Evolutionary conservation across 2,797 vertebrate species (phyloP).

Genomic region (Aldrovandia affinis): DNA sequence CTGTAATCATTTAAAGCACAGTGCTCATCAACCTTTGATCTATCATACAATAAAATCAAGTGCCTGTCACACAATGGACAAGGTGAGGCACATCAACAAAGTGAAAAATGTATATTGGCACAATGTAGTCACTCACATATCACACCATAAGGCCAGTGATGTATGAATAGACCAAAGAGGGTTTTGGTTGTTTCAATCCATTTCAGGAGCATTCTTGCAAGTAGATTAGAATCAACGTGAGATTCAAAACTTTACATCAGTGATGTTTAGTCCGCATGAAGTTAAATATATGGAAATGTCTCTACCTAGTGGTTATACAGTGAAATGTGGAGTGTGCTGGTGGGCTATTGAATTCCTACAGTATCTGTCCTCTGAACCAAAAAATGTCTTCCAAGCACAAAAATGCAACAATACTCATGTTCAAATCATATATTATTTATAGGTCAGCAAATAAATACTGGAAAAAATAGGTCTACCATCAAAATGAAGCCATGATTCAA

Average conservation of each 20-base stretch:
- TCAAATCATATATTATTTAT: too few species aligned
- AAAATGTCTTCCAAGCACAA: too few species aligned
- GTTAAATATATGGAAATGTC: constrained; percentile 9
- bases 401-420: too few species aligned
- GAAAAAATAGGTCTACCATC: too few species aligned
- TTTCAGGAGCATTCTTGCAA: neutral
- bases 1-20: neutral
- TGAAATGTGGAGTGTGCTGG: neutral
- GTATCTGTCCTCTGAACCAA: too few species aligned
- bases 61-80: neutral
- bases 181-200: neutral
- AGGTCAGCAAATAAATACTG: too few species aligned
- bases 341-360: too few species aligned
- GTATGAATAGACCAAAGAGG: neutral
- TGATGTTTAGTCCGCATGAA: neutral
- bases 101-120: neutral
- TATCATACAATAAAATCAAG: neutral
- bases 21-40: neutral
- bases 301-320: neutral
- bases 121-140: neutral
- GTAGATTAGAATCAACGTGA: neutral
- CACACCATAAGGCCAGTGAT: neutral
- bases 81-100: neutral
- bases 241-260: neutral
- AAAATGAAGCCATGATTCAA: too few species aligned